Percentiles rank a stretch among this genome's conserved stretches.
These are phyloP conservation scores for Emydura subglobosa DNA, from an alignment of 2,113 vertebrate genomes.

Conservation along the genomic window DNA sequence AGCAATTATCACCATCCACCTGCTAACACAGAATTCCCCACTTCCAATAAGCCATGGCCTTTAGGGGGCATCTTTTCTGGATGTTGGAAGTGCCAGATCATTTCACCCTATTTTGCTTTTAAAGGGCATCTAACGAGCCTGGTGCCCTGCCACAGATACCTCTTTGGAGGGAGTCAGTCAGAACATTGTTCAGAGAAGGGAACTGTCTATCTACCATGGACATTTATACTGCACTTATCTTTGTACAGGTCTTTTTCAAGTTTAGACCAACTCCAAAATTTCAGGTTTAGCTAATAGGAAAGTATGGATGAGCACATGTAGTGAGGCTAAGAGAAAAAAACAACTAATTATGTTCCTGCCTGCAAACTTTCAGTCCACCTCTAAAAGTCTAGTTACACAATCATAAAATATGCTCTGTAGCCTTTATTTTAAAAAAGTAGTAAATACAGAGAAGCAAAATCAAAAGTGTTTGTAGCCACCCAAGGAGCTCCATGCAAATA, in stretches of 20 bases:
- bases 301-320: too few species aligned
- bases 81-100: background rate
- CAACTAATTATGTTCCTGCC: constrained; percentile 19
- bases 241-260: background rate
- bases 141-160: background rate
- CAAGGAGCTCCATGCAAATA: background rate
- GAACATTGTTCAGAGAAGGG: background rate
- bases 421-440: background rate
- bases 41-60: background rate
- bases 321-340: background rate
- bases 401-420: background rate
- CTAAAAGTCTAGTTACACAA: background rate
- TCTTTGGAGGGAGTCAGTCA: background rate
- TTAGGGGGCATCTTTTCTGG: background rate
- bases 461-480: background rate
- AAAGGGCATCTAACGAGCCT: background rate
- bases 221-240: background rate
- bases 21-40: background rate
- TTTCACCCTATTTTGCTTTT: background rate
- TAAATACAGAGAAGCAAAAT: background rate
- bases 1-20: background rate
- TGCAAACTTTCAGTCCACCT: background rate
- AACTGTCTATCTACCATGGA: background rate
- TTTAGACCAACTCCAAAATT: background rate
- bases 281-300: background rate